Conservation (phyloP, 2,113 vertebrate species). For the Anthoscopus minutus region DNA sequence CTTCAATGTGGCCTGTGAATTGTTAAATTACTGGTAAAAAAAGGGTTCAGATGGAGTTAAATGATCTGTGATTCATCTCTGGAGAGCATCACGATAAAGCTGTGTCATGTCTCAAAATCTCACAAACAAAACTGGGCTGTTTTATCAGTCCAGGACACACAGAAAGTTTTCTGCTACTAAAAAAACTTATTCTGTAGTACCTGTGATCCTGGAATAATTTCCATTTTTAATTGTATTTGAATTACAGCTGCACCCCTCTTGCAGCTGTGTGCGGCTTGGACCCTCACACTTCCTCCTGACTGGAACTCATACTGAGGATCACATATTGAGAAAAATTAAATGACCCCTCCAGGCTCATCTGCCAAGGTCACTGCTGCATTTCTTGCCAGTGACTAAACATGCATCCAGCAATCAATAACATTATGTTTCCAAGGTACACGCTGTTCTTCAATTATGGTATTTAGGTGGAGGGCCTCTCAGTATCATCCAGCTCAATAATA, state of each 20-base stretch:
- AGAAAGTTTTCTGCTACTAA: neutral
- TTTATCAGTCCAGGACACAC: neutral
- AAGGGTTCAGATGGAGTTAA: accelerated
- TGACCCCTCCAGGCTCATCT: neutral
- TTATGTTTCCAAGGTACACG: neutral
- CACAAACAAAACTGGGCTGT: neutral
- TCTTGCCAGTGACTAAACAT: neutral
- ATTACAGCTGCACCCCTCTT: neutral
- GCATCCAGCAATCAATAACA: neutral
- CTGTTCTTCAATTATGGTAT: neutral
- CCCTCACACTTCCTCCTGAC: neutral
- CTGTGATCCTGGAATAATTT: neutral
- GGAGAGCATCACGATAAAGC: neutral
- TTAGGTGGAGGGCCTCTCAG: neutral
- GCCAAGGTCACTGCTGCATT: neutral
- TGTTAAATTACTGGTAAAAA: neutral
- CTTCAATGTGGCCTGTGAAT: neutral
- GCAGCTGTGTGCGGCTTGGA: neutral
- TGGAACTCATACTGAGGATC: neutral
- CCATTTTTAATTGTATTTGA: neutral
- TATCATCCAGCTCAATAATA: neutral
- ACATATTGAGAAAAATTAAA: neutral
- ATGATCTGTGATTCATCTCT: neutral
- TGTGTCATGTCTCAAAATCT: neutral
- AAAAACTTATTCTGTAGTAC: neutral